These are phyloP conservation scores for Gephyroberyx darwinii DNA, from an alignment of 2,797 vertebrate genomes.

Conservation along the genomic window DNA sequence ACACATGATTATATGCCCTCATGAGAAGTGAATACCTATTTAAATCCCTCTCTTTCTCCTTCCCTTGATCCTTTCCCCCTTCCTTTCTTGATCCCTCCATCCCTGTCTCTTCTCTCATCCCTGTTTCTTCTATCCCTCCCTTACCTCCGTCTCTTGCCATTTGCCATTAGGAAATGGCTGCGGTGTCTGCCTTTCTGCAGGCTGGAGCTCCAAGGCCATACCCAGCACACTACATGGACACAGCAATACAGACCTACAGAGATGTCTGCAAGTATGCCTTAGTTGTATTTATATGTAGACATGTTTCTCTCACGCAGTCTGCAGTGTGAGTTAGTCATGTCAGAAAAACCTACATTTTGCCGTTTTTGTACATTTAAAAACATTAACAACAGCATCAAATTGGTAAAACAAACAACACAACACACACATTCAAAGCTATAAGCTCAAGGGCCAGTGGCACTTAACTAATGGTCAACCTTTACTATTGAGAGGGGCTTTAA, in stretches of 20 bases:
- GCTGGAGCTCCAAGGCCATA: slow-evolving; percentile 91
- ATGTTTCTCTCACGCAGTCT: too few species aligned
- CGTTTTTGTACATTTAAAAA: too few species aligned
- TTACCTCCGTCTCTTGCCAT: slow-evolving; percentile 15
- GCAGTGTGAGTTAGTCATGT: too few species aligned
- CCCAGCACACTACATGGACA: slow-evolving; percentile 98
- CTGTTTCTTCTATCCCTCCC: background rate
- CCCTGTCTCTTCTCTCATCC: background rate
- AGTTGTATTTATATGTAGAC: too few species aligned
- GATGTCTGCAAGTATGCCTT: slow-evolving; percentile 93
- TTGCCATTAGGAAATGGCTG: slow-evolving; percentile 93
- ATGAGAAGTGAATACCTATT: background rate
- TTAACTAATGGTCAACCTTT: too few species aligned
- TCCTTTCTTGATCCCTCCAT: background rate
- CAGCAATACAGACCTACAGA: slow-evolving; percentile 95
- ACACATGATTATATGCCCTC: background rate
- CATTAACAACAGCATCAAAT: too few species aligned
- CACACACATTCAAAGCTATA: too few species aligned
- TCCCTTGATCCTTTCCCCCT: background rate
- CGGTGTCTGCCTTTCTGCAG: slow-evolving; percentile 95
- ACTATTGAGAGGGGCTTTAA: too few species aligned
- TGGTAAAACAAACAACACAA: too few species aligned
- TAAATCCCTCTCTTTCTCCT: background rate
- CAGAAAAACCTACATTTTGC: too few species aligned
- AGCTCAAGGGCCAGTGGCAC: too few species aligned